Conservation (phyloP, 2,888 invertebrate genomes). For the Mylabris sibirica region DNA sequence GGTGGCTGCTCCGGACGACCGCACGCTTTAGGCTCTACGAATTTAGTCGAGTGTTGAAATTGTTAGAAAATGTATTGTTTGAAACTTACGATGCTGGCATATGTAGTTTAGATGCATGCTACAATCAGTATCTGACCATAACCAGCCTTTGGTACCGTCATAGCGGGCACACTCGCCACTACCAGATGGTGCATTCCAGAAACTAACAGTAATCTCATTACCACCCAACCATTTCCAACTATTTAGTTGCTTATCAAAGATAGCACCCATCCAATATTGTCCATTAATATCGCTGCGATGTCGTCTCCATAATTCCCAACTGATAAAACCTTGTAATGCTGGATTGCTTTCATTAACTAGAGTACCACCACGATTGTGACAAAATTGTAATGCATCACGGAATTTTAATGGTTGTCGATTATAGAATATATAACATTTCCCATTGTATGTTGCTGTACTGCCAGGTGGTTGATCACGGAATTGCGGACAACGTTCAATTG, state of each 20-base stretch:
- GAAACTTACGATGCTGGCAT: conserved; percentile 89
- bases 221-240: conserved; percentile 93
- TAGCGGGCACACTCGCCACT: conserved; percentile 87
- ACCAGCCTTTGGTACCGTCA: conserved; percentile 93
- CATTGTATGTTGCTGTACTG: conserved; percentile 91
- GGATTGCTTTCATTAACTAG: conserved; percentile 93
- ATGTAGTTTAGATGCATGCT: conserved; percentile 85
- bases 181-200: conserved; percentile 89
- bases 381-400: conserved; percentile 80
- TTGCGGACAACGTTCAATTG: conserved; percentile 91
- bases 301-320: conserved; percentile 92
- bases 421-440: conserved; percentile 94
- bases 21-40: conserved; percentile 85
- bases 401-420: conserved; percentile 84
- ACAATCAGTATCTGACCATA: conserved; percentile 94
- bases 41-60: not conserved
- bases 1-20: conserved; percentile 93
- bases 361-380: conserved; percentile 79
- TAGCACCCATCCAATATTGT: conserved; percentile 94
- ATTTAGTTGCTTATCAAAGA: conserved; percentile 80
- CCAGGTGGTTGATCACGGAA: conserved; percentile 93
- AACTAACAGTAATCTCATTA: conserved; percentile 86
- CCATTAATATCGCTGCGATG: conserved; percentile 90
- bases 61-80: too few species aligned
- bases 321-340: conserved; percentile 91